Evolutionary conservation across 2,797 vertebrate species (phyloP), one percentile per base, ranked within the genome.

Genomic region (Spea hammondii): DNA sequence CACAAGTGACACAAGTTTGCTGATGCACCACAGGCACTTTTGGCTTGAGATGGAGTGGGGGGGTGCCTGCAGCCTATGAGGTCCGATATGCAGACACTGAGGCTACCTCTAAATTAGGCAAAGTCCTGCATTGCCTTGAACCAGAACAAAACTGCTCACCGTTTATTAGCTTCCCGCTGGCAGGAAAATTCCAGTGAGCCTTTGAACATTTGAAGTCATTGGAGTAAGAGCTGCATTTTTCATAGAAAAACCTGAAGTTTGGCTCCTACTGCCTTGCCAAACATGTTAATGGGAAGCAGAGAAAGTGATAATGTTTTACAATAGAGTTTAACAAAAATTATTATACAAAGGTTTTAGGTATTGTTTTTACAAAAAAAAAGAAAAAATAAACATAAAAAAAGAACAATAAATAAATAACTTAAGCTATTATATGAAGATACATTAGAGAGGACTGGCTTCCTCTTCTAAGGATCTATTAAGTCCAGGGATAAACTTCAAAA

Each of bases 401-500:
- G 14, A 81, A 5, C 57, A 88, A 88, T 88, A 87, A 89, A 87
- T 87, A 87, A 86, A 88, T 88, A 88, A 88, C 83, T 67, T 73
- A 82, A 78, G 65, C 32, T 65, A 54, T 74, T 54, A 60, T 67
- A 83, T 14, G 74, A 79, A 74, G 46, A 3, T 7, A 8, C 8
- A 64, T 81, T 94, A 99, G 82, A 98, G 90, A 84, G 97, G 96
- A 89, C 96, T 99, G 89, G 98, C 96, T 85, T 98, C 97, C 87
- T 99, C 97, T 85, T 99, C 97, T 85, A 98, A 88, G 0, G 96
- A 93, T 76, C 93, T 91, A 88, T 98, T 98, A 83, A 99, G 89
- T 45, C 97, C 97, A 0, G 97, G 97, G 88, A 99, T 98, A 87
- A 96, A 99, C 80, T 97, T 98, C 67, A 98, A 92, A 81, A 99